phyloP scores from a whole-genome alignment of 2,113 vertebrate species.

The Sterna hirundo region DNA sequence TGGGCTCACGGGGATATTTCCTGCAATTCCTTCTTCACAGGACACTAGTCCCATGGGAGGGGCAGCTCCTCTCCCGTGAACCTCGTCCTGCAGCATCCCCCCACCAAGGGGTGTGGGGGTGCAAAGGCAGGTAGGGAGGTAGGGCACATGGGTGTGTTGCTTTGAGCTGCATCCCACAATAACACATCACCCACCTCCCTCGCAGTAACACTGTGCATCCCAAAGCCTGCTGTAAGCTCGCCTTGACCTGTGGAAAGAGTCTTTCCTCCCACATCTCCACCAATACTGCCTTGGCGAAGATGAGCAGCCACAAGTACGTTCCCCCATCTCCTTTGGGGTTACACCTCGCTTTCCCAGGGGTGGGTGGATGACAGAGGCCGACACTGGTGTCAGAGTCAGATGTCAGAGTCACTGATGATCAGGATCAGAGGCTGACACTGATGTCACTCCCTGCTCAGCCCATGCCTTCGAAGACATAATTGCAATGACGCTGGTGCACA shows the following conservation, averaged over 20 bases:
- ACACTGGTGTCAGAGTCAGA: too few relatives aligned
- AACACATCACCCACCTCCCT: neutral
- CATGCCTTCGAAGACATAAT: neutral
- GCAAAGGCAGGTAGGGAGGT: neutral
- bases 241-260: neutral
- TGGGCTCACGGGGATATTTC: neutral
- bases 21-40: neutral
- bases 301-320: rapidly evolving
- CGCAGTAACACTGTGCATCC: rapidly evolving
- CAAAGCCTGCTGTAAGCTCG: neutral
- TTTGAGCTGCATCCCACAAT: neutral
- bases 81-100: neutral
- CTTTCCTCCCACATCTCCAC: neutral
- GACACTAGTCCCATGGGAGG: neutral
- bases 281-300: neutral
- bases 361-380: neutral
- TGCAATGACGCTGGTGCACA: neutral
- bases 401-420: too few relatives aligned
- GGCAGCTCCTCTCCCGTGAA: neutral
- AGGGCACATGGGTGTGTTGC: rapidly evolving
- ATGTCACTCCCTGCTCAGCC: neutral
- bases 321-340: neutral
- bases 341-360: neutral
- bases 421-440: neutral
- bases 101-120: neutral